phyloP scores from a whole-genome alignment of 2,113 vertebrate genomes.

The Casuarius casuarius region DNA sequence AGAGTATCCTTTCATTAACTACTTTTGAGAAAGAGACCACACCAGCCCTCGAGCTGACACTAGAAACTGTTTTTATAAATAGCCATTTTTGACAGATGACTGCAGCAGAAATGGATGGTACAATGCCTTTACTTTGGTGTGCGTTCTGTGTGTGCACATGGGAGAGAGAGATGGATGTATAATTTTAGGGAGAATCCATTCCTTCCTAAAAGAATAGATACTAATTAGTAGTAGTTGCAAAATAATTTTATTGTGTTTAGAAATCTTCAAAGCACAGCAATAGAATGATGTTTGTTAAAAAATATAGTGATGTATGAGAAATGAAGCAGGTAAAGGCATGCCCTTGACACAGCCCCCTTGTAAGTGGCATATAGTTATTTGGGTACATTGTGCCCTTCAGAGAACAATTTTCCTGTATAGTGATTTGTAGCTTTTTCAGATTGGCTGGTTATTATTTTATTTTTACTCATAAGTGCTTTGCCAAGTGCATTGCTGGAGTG shows the following conservation, averaged over 20 bases:
- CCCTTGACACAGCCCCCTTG: not conserved
- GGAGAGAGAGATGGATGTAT: not conserved
- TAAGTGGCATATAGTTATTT: rapidly evolving
- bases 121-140: not conserved
- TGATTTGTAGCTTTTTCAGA: not conserved
- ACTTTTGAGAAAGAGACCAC: not conserved
- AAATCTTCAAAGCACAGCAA: not conserved
- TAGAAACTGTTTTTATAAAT: not conserved
- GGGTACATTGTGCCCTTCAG: not conserved
- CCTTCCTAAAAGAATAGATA: not conserved
- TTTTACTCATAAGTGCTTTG: not conserved
- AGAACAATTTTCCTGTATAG: not conserved
- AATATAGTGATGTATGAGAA: not conserved
- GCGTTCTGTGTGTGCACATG: not conserved
- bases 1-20: not conserved
- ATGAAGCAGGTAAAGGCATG: not conserved
- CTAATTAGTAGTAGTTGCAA: not conserved
- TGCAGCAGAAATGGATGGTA: not conserved
- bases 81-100: not conserved
- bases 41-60: not conserved
- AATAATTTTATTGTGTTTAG: slow-evolving; percentile 11
- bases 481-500: not conserved
- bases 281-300: not conserved
- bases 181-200: not conserved
- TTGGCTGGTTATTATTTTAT: not conserved